Conservation (phyloP, 2,797 vertebrate species). For the Gymnodraco acuticeps region DNA sequence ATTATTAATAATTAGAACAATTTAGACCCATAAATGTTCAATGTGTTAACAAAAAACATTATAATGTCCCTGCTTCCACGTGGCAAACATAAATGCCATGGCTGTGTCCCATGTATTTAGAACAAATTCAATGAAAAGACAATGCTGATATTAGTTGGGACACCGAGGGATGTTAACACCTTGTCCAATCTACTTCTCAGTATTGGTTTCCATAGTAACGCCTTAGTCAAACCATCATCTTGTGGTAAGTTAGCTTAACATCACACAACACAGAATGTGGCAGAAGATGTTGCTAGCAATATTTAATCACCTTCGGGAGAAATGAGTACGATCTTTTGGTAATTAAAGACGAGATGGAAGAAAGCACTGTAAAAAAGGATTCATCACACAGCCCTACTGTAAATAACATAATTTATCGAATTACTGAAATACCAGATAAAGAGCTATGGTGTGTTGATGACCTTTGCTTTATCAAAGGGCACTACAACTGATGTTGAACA, state of each 20-base stretch:
- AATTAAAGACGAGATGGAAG: slow-evolving; percentile 24
- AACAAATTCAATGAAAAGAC: background rate
- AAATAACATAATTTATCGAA: background rate
- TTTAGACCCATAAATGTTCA: background rate
- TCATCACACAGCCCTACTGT: background rate
- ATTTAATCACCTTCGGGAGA: slow-evolving; percentile 24
- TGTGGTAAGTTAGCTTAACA: slow-evolving; percentile 29
- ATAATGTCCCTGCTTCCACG: too few relatives aligned
- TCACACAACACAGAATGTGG: slow-evolving; percentile 22
- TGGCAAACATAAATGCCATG: background rate
- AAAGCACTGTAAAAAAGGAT: background rate
- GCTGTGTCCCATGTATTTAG: background rate
- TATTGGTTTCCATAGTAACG: slow-evolving; percentile 55
- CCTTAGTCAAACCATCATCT: slow-evolving; percentile 25
- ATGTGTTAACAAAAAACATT: too few relatives aligned
- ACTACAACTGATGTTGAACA: background rate
- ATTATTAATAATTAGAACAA: background rate
- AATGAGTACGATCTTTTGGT: slow-evolving; percentile 17
- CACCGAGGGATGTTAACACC: slow-evolving; percentile 25
- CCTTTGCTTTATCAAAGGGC: background rate
- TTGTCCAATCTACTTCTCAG: slow-evolving; percentile 36
- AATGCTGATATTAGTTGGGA: slow-evolving; percentile 22
- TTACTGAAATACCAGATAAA: background rate
- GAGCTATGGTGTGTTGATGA: background rate
- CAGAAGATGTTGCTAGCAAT: slow-evolving; percentile 25